Evolutionary conservation across 92 coral and sea anemone genomes (phyloP), one percentile per base, ranked within the genome.

Genomic region (Actinostola sp.): DNA sequence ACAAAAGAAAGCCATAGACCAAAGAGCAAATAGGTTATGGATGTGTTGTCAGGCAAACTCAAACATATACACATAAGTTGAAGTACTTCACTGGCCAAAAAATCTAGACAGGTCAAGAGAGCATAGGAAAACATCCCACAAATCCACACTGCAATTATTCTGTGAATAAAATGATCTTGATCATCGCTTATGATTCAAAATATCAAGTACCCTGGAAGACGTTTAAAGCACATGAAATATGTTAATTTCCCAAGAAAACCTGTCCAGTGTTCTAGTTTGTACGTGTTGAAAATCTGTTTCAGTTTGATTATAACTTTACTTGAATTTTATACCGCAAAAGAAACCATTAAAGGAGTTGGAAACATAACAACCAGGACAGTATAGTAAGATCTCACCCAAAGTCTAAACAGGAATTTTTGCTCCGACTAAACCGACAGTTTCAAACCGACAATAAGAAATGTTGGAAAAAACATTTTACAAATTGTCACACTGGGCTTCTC

Each of bases 11-110:
- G 26, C 63, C 27, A 28, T 29, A 57, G 63, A 57, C 58, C 33
- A 50, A 55, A 68, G 62, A 51, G 57, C 31, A 68, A 68, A 68
- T 31, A 35, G 10, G 13, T 21, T 43, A 12, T 68, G 58, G n/a
- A n/a, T 30, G 32, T 52, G 58, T 32, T 51, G 46, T 68, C 16
- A 32, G 43, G 61, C 29, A 17, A 32, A 51, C 61, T 68, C 61
- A 51, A 68, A 68, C 58, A 68, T 25, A 68, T 39, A 68, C 44
- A n/a, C 29, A 27, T 16, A 50, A 51, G 27, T 2, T 51, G 62
- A 68, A 68, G 74, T 51, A 32, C 63, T 50, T 51, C 61, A 67
- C 52, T n/a, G 45, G 29, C 72, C 49, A 50, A 39, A 56, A 51
- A 50, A 51, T 50, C 20, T 28, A 32, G 62, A 68, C 58, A 50